Evolutionary conservation across 2,113 vertebrate species (phyloP).

Genomic region (Pantherophis guttatus): DNA sequence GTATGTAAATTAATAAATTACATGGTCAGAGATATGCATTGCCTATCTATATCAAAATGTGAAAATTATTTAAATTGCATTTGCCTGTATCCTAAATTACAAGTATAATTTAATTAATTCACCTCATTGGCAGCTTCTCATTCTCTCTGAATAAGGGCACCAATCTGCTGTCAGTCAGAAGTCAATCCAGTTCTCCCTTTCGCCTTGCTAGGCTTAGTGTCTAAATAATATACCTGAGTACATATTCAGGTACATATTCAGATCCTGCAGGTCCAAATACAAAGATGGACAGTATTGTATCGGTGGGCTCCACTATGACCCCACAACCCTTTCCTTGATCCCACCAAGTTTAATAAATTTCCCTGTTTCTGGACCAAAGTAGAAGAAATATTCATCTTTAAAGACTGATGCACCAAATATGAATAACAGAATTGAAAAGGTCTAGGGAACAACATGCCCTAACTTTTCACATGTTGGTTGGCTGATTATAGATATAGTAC

Average conservation of each 20-base stretch:
- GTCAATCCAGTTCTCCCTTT: not conserved
- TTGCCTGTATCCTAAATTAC: not conserved
- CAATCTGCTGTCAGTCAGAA: not conserved
- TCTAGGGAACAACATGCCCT: not conserved
- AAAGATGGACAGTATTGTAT: not conserved
- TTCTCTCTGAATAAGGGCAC: no score
- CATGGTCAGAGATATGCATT: slow-evolving; percentile 48
- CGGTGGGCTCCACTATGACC: not conserved
- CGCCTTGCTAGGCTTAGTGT: not conserved
- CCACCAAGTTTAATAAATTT: not conserved
- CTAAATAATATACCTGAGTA: not conserved
- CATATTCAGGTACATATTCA: not conserved
- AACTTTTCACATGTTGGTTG: not conserved
- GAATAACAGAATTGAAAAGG: not conserved
- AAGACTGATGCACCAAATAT: not conserved
- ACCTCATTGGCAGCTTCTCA: not conserved
- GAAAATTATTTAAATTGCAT: slow-evolving; percentile 9
- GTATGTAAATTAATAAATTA: slow-evolving; percentile 69
- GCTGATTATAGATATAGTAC: not conserved
- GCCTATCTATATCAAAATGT: not conserved
- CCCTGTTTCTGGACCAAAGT: not conserved
- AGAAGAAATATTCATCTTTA: not conserved
- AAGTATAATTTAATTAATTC: not conserved
- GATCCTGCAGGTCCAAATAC: not conserved
- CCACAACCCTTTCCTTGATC: not conserved